Conservation (phyloP, 2,797 vertebrate species). For the Apogon talboti region DNA sequence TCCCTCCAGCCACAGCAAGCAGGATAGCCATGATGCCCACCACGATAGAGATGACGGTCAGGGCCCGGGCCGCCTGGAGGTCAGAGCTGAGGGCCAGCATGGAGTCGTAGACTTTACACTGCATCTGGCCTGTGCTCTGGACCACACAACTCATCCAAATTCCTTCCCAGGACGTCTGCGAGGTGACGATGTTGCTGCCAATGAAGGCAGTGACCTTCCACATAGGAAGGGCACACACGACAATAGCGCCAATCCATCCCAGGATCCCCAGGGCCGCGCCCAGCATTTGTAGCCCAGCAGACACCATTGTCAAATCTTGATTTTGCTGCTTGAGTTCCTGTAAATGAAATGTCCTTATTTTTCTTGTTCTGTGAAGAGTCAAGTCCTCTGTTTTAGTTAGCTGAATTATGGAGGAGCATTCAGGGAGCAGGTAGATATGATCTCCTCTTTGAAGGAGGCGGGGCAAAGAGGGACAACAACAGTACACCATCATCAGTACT, state of each 20-base stretch:
- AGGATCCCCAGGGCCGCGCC: constrained; percentile 88
- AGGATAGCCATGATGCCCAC: constrained; percentile 89
- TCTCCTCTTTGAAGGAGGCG: constrained; percentile 41
- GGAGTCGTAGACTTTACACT: constrained; percentile 96
- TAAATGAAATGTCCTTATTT: constrained; percentile 25
- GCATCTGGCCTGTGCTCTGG: constrained; percentile 98
- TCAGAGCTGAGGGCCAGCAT: constrained; percentile 90
- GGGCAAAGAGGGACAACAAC: constrained; percentile 30
- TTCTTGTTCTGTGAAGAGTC: constrained; percentile 18
- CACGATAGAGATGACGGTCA: constrained; percentile 87
- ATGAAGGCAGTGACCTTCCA: constrained; percentile 93
- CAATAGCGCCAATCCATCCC: constrained; percentile 91
- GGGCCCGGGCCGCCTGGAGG: constrained; percentile 92
- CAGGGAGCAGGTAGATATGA: constrained; percentile 48
- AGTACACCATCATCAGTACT: constrained; percentile 14
- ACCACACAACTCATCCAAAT: constrained; percentile 97
- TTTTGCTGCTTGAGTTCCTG: constrained; percentile 14
- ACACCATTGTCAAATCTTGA: constrained; percentile 85
- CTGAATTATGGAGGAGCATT: constrained; percentile 42
- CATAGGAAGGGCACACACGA: constrained; percentile 92
- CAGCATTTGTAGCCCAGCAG: constrained; percentile 92
- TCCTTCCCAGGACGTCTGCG: constrained; percentile 92
- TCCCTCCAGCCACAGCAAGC: constrained; percentile 87
- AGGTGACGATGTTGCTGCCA: constrained; percentile 92
- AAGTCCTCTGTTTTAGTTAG: neutral